A percentile compares a stretch with the other conserved stretches of the same genome.
Conservation (phyloP, 2,113 vertebrate genomes). For the chimpanzee (Pan troglodytes) region DNA sequence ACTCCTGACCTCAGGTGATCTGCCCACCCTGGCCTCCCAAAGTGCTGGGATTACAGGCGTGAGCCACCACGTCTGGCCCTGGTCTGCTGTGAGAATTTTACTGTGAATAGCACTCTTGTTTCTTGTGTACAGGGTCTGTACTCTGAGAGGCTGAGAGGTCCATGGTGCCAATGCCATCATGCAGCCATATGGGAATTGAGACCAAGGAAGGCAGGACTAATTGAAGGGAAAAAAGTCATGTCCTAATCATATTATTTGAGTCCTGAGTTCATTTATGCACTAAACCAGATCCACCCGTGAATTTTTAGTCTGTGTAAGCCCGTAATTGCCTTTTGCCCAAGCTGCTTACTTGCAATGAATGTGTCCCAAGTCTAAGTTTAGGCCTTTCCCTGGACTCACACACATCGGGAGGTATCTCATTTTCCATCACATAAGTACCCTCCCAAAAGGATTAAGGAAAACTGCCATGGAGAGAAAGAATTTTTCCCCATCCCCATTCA, state of each 20-base stretch:
- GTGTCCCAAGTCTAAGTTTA: not conserved
- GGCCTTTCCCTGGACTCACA: not conserved
- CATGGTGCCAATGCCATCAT: not conserved
- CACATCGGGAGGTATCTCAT: not conserved
- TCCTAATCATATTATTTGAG: not conserved
- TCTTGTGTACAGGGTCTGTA: not conserved
- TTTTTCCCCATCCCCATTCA: not conserved
- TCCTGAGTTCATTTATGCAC: not conserved
- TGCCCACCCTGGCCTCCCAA: no score
- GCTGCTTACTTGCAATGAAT: constrained; percentile 1
- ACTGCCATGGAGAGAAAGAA: not conserved
- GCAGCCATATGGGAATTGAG: not conserved
- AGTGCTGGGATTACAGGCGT: no score
- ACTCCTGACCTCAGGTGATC: no score
- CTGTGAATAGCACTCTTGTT: not conserved
- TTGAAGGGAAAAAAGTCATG: not conserved
- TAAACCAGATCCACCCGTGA: not conserved
- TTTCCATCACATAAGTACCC: not conserved
- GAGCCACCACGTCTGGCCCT: no score
- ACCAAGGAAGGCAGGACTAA: not conserved
- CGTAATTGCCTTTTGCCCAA: not conserved
- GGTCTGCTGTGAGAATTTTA: not conserved
- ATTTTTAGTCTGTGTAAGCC: not conserved
- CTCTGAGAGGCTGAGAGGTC: not conserved
- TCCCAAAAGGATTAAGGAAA: constrained; percentile 40